Conservation (phyloP, 1,140 invertebrate genomes). For the Sitophilus oryzae region DNA sequence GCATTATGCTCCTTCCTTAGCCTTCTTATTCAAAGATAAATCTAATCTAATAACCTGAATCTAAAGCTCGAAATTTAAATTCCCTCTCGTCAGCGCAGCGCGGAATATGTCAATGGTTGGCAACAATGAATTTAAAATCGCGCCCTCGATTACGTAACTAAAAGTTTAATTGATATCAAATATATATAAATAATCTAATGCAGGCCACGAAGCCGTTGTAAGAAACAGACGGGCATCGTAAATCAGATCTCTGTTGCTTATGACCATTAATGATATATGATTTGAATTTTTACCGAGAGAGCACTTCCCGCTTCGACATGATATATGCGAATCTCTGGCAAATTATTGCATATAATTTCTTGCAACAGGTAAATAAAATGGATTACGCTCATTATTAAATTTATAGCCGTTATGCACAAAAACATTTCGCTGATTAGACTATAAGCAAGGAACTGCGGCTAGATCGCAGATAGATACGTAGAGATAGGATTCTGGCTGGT, state of each 20-base stretch:
- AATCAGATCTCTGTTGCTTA: background rate
- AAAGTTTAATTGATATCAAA: no score
- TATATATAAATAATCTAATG: background rate
- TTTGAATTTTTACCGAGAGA: background rate
- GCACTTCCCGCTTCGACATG: background rate
- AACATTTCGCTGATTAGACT: background rate
- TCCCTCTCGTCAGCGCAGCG: no score
- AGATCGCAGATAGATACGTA: no score
- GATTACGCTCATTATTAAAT: background rate
- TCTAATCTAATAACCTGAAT: no score
- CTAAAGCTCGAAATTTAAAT: no score
- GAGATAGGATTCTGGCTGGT: no score
- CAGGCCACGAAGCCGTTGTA: background rate
- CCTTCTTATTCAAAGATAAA: no score
- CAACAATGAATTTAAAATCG: no score
- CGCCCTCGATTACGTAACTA: no score
- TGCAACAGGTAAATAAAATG: background rate
- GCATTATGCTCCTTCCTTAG: no score
- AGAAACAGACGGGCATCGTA: background rate
- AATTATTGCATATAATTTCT: background rate
- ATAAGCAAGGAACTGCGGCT: background rate
- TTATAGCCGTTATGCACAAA: background rate
- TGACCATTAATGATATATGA: background rate
- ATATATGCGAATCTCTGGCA: background rate
- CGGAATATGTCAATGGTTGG: no score